Base-by-base conservation (phyloP, 2,888 invertebrate species). In the Diaprepes abbreviatus region DNA sequence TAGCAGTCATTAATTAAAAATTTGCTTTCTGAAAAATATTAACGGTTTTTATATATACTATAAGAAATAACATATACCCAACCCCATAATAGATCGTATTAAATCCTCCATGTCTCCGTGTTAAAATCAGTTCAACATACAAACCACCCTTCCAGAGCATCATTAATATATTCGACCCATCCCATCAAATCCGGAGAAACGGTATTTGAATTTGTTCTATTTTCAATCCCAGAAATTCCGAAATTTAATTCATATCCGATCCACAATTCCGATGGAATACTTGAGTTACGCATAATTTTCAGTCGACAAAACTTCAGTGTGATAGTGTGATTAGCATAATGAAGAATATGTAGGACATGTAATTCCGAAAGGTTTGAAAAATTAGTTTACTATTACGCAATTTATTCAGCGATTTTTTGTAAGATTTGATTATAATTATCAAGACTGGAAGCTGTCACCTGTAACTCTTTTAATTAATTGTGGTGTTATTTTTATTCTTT, bases 101-200 rank as follows among this genome's bases (percentile, higher is more conserved):
- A 43, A 43, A 43, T 19, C 21, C 5, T 24, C 43, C 21, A 19
- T n/a, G 7, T 43, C 19, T 2, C 9, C 19, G 1, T 19, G 3
- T 10, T 17, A 40, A 40, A 17, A 9, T 19, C n/a, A 4, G 43
- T 21, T 17, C 10, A 43, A 1, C 19, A 7, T 9, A 19, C 19
- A 9, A 19, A n/a, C 21, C 43, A 21, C 43, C 43, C 43, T 21
- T 12, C 3, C 4, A 21, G 17, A 21, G 19, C 19, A 17, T 43
- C 43, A 21, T 43, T 43, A 43, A 43, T 43, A 21, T 43, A 43
- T 43, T 43, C 43, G 3, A 21, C 21, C 21, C 21, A 10, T 4
- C n/a, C 21, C 43, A 21, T 43, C 43, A 43, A 43, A 43, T 43
- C 43, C 43, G 19, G 43, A 21, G 43, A 43, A 43, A 43, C 43